Evolutionary conservation across 2,797 vertebrate genomes (phyloP).

Genomic region (Gallinago nigripennis): DNA sequence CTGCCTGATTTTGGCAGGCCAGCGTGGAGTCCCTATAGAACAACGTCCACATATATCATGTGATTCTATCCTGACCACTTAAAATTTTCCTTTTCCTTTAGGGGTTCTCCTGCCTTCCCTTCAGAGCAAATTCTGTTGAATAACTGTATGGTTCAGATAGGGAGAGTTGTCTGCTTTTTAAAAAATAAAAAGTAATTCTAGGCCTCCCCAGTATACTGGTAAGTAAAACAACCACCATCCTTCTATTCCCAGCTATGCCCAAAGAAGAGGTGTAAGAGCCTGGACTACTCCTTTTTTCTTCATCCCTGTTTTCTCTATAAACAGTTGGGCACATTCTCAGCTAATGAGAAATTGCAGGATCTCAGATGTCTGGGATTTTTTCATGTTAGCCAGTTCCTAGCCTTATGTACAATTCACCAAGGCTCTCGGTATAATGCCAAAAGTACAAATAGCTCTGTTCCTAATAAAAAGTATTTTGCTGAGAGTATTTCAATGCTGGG

Average conservation of each 20-base stretch:
- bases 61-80: not conserved
- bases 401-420: fast-evolving
- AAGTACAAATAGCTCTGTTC: not conserved
- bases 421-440: not conserved
- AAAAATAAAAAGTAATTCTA: not conserved
- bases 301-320: not conserved
- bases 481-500: not conserved
- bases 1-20: not conserved
- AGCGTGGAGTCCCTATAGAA: not conserved
- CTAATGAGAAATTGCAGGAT: fast-evolving
- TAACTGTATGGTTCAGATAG: not conserved
- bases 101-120: not conserved
- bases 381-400: not conserved
- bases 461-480: not conserved
- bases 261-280: not conserved
- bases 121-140: not conserved
- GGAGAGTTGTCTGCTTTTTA: not conserved
- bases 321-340: fast-evolving
- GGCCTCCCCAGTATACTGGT: not conserved
- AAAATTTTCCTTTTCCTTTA: not conserved
- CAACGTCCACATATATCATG: not conserved
- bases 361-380: not conserved
- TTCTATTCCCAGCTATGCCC: not conserved
- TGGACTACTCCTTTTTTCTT: not conserved
- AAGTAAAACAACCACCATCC: not conserved